These are phyloP conservation scores for Drosophila malerkotliana DNA, from an alignment of 1,140 invertebrate genomes.

Conservation along the genomic window DNA sequence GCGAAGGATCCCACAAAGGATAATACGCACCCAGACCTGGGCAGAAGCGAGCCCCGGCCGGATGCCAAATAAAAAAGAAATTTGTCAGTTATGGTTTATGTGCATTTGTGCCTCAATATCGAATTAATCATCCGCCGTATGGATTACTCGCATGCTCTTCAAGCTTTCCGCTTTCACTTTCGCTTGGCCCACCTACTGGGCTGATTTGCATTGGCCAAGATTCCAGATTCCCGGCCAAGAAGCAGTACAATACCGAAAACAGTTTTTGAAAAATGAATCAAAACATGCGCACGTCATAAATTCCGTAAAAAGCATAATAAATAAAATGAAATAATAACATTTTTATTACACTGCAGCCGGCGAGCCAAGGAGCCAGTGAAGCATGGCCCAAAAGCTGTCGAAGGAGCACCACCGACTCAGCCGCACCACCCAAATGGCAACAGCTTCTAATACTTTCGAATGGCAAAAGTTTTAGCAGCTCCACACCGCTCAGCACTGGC, in stretches of 20 bases:
- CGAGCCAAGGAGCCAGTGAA: slow-evolving; percentile 12
- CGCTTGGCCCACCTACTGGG: background rate
- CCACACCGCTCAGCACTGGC: slow-evolving; percentile 4
- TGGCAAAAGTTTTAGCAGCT: slow-evolving; percentile 61
- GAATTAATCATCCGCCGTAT: slow-evolving; percentile 49
- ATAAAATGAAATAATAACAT: slow-evolving; percentile 83
- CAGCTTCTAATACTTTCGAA: slow-evolving; percentile 72
- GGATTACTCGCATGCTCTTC: slow-evolving; percentile 18
- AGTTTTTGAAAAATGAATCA: slow-evolving; percentile 74
- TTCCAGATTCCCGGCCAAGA: slow-evolving; percentile 1
- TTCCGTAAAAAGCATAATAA: slow-evolving; percentile 79
- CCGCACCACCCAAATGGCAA: slow-evolving; percentile 11
- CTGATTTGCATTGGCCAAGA: slow-evolving; percentile 38
- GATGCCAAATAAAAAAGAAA: slow-evolving; percentile 83
- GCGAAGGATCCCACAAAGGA: slow-evolving; percentile 40
- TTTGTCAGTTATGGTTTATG: slow-evolving; percentile 80
- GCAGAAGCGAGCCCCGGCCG: slow-evolving; percentile 48
- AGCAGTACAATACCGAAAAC: slow-evolving; percentile 6
- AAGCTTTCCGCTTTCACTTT: slow-evolving; percentile 3
- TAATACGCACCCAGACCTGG: slow-evolving; percentile 20
- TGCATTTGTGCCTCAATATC: slow-evolving; percentile 34
- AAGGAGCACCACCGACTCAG: background rate
- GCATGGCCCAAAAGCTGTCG: slow-evolving; percentile 26
- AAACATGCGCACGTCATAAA: slow-evolving; percentile 80
- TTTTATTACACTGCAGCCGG: slow-evolving; percentile 72